These are phyloP conservation scores for Rhinolophus sinicus DNA, from an alignment of 2,113 vertebrate genomes.

Conservation along the genomic window DNA sequence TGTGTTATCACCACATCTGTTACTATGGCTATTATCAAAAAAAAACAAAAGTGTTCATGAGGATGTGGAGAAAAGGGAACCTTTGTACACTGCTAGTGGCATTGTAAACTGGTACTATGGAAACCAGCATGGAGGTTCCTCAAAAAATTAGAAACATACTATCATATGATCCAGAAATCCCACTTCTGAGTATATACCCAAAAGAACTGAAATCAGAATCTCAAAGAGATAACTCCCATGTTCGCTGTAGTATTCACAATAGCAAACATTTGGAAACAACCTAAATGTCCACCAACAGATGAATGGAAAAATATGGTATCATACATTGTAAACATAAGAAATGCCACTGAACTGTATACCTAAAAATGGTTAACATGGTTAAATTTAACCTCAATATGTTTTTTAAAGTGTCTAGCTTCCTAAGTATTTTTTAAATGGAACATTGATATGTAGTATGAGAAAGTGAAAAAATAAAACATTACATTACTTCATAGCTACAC, in stretches of 20 bases:
- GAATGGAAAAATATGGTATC: background rate
- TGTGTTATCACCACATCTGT: background rate
- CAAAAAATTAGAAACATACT: background rate
- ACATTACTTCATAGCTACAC: background rate
- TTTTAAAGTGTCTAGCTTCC: background rate
- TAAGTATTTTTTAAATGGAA: slow-evolving; percentile 5
- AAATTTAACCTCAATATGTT: background rate
- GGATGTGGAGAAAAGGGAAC: no score
- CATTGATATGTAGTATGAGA: background rate
- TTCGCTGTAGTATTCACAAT: background rate
- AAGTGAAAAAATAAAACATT: background rate
- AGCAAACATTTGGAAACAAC: background rate
- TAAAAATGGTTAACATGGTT: background rate
- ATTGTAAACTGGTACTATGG: background rate
- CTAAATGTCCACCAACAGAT: background rate
- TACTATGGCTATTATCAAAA: background rate
- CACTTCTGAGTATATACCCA: background rate
- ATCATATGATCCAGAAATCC: background rate
- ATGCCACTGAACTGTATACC: no score
- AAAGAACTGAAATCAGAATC: background rate
- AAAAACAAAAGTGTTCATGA: background rate
- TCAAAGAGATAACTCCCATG: background rate
- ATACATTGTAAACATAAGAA: background rate
- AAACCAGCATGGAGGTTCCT: background rate
- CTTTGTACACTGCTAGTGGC: no score